These are phyloP conservation scores for Choristoneura rosaceana DNA, from an alignment of 2,888 invertebrate species.

Conservation along the genomic window DNA sequence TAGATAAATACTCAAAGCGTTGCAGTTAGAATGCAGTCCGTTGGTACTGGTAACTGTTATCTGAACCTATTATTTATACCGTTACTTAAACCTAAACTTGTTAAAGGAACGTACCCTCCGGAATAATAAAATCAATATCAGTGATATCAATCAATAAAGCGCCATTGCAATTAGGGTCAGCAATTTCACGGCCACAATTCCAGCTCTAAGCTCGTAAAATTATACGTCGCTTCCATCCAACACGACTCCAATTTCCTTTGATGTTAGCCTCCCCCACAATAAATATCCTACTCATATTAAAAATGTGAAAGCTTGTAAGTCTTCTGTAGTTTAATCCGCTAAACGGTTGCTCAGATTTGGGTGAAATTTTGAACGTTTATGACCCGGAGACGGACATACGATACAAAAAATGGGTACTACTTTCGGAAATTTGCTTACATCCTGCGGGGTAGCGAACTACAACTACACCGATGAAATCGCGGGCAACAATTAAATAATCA, in stretches of 20 bases:
- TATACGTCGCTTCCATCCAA: slow-evolving; percentile 30
- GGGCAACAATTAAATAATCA: no score
- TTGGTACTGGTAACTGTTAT: background rate
- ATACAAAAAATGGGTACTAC: no score
- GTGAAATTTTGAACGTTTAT: no score
- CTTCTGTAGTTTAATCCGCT: no score
- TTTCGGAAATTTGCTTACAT: no score
- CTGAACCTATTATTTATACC: background rate
- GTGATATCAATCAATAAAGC: slow-evolving; percentile 19
- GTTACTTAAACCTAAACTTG: background rate
- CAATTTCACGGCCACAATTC: slow-evolving; percentile 32
- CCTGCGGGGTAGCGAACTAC: no score
- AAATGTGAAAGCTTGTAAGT: no score
- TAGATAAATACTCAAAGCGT: no score
- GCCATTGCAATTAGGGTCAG: slow-evolving; percentile 28
- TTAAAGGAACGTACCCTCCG: slow-evolving; percentile 2
- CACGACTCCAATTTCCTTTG: slow-evolving; percentile 28
- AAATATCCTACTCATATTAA: background rate
- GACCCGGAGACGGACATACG: no score
- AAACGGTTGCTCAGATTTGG: no score
- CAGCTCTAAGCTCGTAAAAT: slow-evolving; percentile 25
- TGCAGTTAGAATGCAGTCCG: no score
- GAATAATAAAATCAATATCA: slow-evolving; percentile 13
- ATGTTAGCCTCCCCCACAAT: slow-evolving; percentile 14
- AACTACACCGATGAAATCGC: no score